Evolutionary conservation across 2,888 invertebrate genomes (phyloP), one percentile per base, ranked within the genome.

Genomic region (Lycaena phlaeas): DNA sequence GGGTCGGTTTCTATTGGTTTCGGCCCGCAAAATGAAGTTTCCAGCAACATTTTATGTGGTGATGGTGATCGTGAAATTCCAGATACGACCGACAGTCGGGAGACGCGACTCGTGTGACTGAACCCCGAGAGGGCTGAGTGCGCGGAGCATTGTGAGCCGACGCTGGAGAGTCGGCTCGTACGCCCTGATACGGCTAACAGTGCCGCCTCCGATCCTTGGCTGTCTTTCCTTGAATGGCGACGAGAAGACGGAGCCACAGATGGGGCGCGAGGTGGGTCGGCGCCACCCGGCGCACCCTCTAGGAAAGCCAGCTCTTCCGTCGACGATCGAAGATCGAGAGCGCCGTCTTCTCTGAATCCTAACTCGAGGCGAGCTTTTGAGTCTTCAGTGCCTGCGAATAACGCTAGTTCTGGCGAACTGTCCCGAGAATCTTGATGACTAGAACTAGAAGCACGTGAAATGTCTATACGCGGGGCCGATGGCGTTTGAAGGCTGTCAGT

Each of bases 11-110:
- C 75, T 40, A 87, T 86, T 1, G 93, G 92, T 60, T 93, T 94
- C 37, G 90, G 92, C 1, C 95, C 95, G 70, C 95, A 95, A 68
- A 96, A 96, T 0, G 95, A 95, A 0, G 95, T 96, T 76, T 95
- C 95, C 43, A 95, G 85, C 41, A 95, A 85, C 90, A 94, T 94
- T 69, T 92, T 92, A 79, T 95, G 95, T n/a, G 95, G 95, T 9
- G 95, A 95, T 2, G 95, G 94, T 18, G 92, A 92, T 46, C 93
- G 88, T 3, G 90, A 90, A 14, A 79, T 62, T 30, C 77, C 85
- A 9, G 88, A 87, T 42, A 81, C 86, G 7, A 68, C 79, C 2
- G 85, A 84, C 2, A 84, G 64, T 12, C 73, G 69, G n/a, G 76
- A 79, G 34, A 69, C 61, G 31, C 63, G 73, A 43, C 70, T 67